A percentile compares a stretch with the other conserved stretches of the same genome.
Evolutionary conservation across 2,797 vertebrate genomes (phyloP).

Genomic region (Mus caroli): DNA sequence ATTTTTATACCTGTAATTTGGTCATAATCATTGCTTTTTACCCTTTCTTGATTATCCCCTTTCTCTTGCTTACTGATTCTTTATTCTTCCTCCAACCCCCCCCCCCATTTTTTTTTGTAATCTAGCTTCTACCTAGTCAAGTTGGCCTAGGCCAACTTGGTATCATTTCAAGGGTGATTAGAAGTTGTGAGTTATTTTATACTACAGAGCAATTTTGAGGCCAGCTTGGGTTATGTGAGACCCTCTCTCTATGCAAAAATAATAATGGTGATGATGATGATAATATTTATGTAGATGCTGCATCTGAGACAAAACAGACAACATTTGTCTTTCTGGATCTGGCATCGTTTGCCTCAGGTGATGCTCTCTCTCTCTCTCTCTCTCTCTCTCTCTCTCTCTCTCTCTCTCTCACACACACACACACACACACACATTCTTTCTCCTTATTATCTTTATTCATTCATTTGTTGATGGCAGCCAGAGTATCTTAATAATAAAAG

Average conservation of each 20-base stretch:
- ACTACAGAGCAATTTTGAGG: neutral
- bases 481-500: neutral
- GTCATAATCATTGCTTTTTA: neutral
- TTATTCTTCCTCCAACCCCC: neutral
- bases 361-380: neutral
- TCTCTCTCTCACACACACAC: too few species aligned
- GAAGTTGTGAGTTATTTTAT: neutral
- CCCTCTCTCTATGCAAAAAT: neutral
- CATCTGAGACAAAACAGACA: neutral
- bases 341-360: neutral
- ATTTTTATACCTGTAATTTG: neutral
- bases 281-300: neutral
- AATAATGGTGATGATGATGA: neutral
- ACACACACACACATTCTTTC: too few species aligned
- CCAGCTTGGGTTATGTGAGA: neutral
- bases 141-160: neutral
- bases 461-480: too few species aligned
- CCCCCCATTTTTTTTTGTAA: neutral
- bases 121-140: neutral
- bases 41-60: neutral
- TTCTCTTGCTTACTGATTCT: neutral
- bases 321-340: neutral
- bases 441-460: neutral
- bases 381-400: neutral
- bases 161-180: neutral